Conservation (phyloP, 2,888 invertebrate genomes). For the Synanthedon andrenaeformis region DNA sequence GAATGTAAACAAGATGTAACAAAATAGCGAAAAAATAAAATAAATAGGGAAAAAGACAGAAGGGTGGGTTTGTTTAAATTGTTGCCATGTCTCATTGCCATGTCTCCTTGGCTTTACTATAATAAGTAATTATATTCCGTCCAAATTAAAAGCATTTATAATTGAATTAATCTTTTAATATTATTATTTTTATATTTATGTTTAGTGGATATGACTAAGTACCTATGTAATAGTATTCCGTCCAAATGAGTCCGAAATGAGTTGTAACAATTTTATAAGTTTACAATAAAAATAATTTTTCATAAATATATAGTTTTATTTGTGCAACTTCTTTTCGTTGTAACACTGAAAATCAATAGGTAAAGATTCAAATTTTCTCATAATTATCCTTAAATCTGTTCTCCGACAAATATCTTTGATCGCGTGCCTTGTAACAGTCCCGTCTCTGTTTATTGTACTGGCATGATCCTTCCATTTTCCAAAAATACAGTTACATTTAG, state of each 20-base stretch:
- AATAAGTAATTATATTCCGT: too few relatives aligned
- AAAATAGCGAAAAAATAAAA: too few relatives aligned
- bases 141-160: too few relatives aligned
- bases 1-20: too few relatives aligned
- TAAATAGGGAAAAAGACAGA: too few relatives aligned
- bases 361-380: conserved; percentile 35
- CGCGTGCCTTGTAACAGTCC: conserved; percentile 24
- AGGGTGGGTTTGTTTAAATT: too few relatives aligned
- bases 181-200: too few relatives aligned
- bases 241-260: conserved; percentile 2
- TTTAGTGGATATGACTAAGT: too few relatives aligned
- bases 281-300: neutral
- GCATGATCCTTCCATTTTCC: conserved; percentile 56
- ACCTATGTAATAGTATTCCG: neutral
- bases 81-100: too few relatives aligned
- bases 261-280: neutral
- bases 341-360: conserved; percentile 48
- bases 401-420: conserved; percentile 42
- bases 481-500: conserved; percentile 52
- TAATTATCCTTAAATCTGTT: conserved; percentile 33
- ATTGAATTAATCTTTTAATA: too few relatives aligned
- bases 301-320: neutral
- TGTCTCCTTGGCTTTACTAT: too few relatives aligned
- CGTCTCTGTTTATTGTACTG: conserved; percentile 35
- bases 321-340: conserved; percentile 21